Base-by-base conservation (phyloP, 2,113 vertebrate genomes). In the Ctenodactylus gundi region DNA sequence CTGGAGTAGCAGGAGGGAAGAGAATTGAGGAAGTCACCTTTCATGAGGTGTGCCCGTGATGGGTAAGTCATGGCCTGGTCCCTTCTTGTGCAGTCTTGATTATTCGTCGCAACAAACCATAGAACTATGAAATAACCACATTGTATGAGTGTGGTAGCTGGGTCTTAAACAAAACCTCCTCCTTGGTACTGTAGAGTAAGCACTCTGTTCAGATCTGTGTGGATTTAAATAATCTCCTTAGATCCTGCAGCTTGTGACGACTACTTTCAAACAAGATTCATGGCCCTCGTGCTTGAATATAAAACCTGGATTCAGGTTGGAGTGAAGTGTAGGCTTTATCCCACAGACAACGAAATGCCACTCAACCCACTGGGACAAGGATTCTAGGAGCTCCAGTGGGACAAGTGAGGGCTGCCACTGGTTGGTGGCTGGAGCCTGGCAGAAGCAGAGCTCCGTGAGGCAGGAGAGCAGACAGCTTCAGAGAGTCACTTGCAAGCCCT, bases 401-500 rank as follows among this genome's bases (percentile, higher is more conserved):
- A 80, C 44, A 58, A 65, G 57, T 58, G 31, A 87, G 75, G 34
- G 53, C 84, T 96, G 81, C 87, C 49, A 68, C n/a, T 1, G 3
- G 49, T 81, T 88, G 21, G 70, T 20, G 85, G 55, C 41, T 20
- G 81, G 46, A 0, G 1, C 72, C 75, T 93, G 41, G 76, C 41
- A 94, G 88, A 60, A 88, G 55, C 3, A 86, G 91, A 90, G 64
- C 55, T n/a, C 46, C 31, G 41, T 21, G 6, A n/a, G 62, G 55
- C 60, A 82, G 49, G 77, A 85, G 85, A 92, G 82, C 87, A 88
- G 73, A 58, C 81, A 94, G 73, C 51, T 72, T 51, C 84, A 92
- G 94, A 96, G 57, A 96, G 95, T 62, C 64, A 65, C 46, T 93
- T 86, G 77, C 62, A 85, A 95, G 82, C 85, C 96, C 93, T 36